Conservation (phyloP, 1,140 invertebrate genomes). For the Calliphora vicina region DNA sequence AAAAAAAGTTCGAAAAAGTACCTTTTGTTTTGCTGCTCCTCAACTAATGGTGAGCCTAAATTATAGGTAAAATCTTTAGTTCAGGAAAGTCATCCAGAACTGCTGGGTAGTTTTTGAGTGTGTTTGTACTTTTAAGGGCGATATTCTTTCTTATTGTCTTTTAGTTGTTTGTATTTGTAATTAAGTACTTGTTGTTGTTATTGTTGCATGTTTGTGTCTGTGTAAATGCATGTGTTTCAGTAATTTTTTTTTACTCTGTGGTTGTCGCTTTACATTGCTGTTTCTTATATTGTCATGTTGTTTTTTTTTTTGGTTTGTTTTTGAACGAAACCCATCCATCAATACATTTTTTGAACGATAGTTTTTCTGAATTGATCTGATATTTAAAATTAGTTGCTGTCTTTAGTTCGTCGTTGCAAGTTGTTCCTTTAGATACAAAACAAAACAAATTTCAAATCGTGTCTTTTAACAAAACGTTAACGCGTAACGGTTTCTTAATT, state of each 20-base stretch:
- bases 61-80: too few relatives aligned
- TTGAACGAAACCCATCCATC: neutral
- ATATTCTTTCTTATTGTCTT: slow-evolving; percentile 22
- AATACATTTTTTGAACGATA: slow-evolving; percentile 16
- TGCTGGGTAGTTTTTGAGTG: neutral
- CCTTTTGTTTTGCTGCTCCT: too few relatives aligned
- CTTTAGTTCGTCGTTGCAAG: slow-evolving; percentile 61
- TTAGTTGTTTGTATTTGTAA: slow-evolving; percentile 2
- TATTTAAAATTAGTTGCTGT: slow-evolving; percentile 54
- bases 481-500: slow-evolving; percentile 21
- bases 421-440: slow-evolving; percentile 46
- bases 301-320: too few relatives aligned
- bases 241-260: neutral
- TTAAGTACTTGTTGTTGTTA: slow-evolving; percentile 5
- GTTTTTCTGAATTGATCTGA: slow-evolving; percentile 28
- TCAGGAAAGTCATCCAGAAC: too few relatives aligned
- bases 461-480: neutral
- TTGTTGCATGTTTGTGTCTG: neutral
- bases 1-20: too few relatives aligned
- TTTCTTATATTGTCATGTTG: too few relatives aligned
- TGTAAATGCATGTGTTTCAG: too few relatives aligned
- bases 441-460: slow-evolving; percentile 21
- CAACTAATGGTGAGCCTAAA: too few relatives aligned
- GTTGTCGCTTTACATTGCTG: slow-evolving; percentile 12
- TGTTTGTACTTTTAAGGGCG: slow-evolving; percentile 3